Evolutionary conservation across 2,888 invertebrate species (phyloP), one percentile per base, ranked within the genome.

Genomic region (Pheosia gnoma): DNA sequence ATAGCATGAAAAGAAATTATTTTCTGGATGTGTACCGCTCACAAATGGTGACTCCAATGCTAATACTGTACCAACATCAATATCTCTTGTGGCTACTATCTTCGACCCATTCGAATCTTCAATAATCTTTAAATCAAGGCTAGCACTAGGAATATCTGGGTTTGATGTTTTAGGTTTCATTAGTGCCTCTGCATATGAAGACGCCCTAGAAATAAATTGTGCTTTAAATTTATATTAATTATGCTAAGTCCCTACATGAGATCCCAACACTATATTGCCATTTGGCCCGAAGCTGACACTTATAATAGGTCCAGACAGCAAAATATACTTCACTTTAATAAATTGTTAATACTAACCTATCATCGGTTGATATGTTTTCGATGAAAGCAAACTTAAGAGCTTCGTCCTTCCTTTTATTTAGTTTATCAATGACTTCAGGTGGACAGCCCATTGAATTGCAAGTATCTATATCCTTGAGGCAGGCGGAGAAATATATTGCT

Each of bases 381-480:
- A 4, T 8, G 47, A 47, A 47, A 47, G n/a, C 47, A 47, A 5
- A 47, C n/a, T 5, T 4, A n/a, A 8, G 4, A 7, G 55, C 55
- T 39, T 39, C 39, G 7, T 39, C n/a, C 55, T 39, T 55, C n/a
- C 55, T 55, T 39, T 55, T 55, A 2, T 13, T 6, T 13, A 55
- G 13, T 55, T 55, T 55, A 39, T 55, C 55, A n/a, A 13, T 8
- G 7, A 39, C n/a, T 13, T 55, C 55, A 3, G 55, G 8, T 6
- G 55, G 55, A 39, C 55, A 55, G 38, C 39, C 55, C 38, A 55
- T 55, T n/a, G 39, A 10, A n/a, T 39, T 4, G 39, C 55, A 55
- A 6, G 55, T 55, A 11, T 53, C 52, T 10, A 55, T 38, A 8
- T 55, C 55, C 3, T 55, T 55, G 3, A 55, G 11, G 39, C 55